Percentiles rank a stretch among this genome's conserved stretches.
Evolutionary conservation across 2,888 invertebrate species (phyloP).

Genomic region (Panopea generosa): DNA sequence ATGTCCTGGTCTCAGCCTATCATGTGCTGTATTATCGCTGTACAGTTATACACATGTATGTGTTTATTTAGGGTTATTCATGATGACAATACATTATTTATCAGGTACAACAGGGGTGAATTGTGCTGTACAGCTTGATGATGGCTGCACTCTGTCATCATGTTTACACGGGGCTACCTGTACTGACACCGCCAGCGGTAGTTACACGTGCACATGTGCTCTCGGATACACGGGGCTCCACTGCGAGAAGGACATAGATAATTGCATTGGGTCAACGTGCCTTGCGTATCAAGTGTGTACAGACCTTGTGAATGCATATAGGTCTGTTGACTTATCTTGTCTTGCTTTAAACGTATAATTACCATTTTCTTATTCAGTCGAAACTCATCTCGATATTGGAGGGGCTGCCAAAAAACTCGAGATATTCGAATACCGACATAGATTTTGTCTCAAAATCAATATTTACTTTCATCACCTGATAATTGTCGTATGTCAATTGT

Average conservation of each 20-base stretch:
- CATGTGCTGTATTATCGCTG: too few relatives aligned
- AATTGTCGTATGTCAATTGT: too few relatives aligned
- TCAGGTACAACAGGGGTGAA: slow-evolving; percentile 65
- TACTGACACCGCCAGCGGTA: slow-evolving; percentile 88
- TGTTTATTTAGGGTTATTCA: too few relatives aligned
- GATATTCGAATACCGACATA: too few relatives aligned
- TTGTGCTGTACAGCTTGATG: slow-evolving; percentile 29
- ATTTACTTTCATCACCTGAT: too few relatives aligned
- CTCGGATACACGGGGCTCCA: slow-evolving; percentile 60
- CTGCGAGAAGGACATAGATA: slow-evolving; percentile 95
- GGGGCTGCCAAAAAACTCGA: too few relatives aligned
- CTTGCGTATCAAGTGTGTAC: slow-evolving; percentile 94
- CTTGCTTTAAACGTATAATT: not conserved
- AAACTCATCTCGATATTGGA: too few relatives aligned
- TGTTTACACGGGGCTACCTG: slow-evolving; percentile 90
- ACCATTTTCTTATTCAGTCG: too few relatives aligned
- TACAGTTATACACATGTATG: too few relatives aligned
- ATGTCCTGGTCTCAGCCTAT: too few relatives aligned
- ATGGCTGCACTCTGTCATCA: slow-evolving; percentile 36
- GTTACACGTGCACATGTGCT: slow-evolving; percentile 88
- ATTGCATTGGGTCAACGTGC: slow-evolving; percentile 96
- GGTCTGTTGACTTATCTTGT: slow-evolving; percentile 55
- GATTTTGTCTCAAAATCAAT: too few relatives aligned
- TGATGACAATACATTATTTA: too few relatives aligned
- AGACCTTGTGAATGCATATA: slow-evolving; percentile 67